These are phyloP conservation scores for Eospalax fontanierii DNA, from an alignment of 2,797 vertebrate species.

Conservation along the genomic window DNA sequence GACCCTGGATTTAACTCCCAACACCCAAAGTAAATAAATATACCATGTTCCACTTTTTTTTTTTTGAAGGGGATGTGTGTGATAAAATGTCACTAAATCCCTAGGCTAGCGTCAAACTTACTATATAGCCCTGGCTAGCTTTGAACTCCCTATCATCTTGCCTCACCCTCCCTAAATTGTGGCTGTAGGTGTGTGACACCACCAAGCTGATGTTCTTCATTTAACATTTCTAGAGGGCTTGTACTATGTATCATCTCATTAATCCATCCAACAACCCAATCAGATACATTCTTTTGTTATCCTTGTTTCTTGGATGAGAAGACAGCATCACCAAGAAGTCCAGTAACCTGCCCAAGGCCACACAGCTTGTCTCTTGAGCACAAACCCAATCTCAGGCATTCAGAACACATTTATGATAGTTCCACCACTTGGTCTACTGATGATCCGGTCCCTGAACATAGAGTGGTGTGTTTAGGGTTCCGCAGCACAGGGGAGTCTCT, in stretches of 20 bases:
- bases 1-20: not conserved
- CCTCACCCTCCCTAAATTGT: not conserved
- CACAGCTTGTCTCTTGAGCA: not conserved
- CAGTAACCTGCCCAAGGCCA: not conserved
- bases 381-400: not conserved
- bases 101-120: not conserved
- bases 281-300: not conserved
- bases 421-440: not conserved
- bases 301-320: not conserved
- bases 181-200: no score
- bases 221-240: not conserved
- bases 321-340: not conserved
- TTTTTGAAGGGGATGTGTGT: not conserved
- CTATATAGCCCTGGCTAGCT: not conserved
- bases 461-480: not conserved
- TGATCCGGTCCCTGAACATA: not conserved
- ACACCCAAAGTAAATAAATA: not conserved
- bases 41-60: not conserved
- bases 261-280: not conserved
- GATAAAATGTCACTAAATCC: not conserved
- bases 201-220: not conserved
- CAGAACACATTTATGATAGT: not conserved
- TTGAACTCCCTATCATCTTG: not conserved
- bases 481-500: not conserved
- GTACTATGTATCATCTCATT: not conserved